A percentile compares a stretch with the other conserved stretches of the same genome.
Conservation (phyloP, 2,888 invertebrate species). For the Odontothrips loti region DNA sequence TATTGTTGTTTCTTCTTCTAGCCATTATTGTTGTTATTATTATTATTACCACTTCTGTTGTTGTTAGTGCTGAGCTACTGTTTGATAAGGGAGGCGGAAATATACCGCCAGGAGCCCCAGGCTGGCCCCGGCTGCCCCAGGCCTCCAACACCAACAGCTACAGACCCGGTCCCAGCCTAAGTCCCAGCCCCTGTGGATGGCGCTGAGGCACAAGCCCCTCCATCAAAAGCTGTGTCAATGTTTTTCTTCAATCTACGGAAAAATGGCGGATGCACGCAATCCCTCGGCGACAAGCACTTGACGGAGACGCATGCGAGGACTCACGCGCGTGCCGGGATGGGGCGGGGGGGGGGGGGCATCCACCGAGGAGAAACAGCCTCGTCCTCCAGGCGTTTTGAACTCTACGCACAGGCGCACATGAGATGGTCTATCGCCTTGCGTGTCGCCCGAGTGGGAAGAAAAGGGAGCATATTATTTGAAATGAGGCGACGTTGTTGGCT, state of each 20-base stretch:
- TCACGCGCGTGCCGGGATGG: background rate
- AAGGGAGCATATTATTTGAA: too few relatives aligned
- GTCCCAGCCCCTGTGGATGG: background rate
- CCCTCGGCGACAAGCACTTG: constrained; percentile 15
- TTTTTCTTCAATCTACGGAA: constrained; percentile 25
- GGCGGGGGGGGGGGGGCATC: background rate
- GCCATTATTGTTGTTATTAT: too few relatives aligned
- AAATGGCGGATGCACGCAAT: constrained; percentile 15
- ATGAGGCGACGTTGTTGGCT: too few relatives aligned
- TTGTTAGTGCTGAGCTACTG: too few relatives aligned
- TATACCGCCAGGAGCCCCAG: too few relatives aligned
- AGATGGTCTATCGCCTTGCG: background rate
- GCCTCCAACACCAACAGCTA: too few relatives aligned
- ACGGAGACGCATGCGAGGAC: background rate
- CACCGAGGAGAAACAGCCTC: background rate
- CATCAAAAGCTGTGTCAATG: constrained; percentile 23
- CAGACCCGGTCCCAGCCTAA: too few relatives aligned
- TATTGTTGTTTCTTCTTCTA: too few relatives aligned
- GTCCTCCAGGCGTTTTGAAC: background rate
- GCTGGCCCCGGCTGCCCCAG: too few relatives aligned
- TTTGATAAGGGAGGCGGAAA: too few relatives aligned
- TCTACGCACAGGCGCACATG: too few relatives aligned
- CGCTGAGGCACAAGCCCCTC: background rate
- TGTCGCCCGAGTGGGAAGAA: background rate
- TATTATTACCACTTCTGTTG: too few relatives aligned